Evolutionary conservation across 1,140 invertebrate genomes (phyloP), one percentile per base, ranked within the genome.

Genomic region (Ephestia elutella): DNA sequence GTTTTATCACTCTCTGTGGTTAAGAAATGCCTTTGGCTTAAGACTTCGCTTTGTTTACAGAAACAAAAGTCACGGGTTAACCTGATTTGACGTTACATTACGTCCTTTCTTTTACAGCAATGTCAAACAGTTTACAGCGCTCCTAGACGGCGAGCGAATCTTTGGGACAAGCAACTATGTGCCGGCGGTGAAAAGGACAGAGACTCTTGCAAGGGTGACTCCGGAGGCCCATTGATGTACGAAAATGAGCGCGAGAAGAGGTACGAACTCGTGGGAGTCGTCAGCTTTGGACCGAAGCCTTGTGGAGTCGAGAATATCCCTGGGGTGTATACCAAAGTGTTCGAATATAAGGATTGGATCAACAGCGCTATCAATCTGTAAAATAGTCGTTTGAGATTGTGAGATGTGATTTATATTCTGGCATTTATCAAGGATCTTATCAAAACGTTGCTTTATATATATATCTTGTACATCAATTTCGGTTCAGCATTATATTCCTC

Each of bases 281-380:
- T 93, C 5, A 92, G 91, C 66, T 93, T 91, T 74, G 92, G 92
- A 7, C 83, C 90, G 0, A 83, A 80, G 0, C 80, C 80, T 0
- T 93, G 92, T 70, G 92, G 91, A 0, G 62, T 78, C 1, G 73
- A 86, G 28, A 87, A 88, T 54, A 78, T 90, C 15, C 92, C 92
- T 0, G 92, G 91, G 1, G 89, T 93, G 5, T 93, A 93, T 66
- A 92, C 92, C 2, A 90, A 89, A 64, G 89, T 93, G 5, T 82
- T 76, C 50, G 70, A 84, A 53, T 92, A 92, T 62, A 56, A 89
- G 11, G 68, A 85, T 3, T 92, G 92, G 92, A 92, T 92, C 56
- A 54, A 70, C 5, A 70, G 49, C 5, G 71, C 80, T 18, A 76
- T 89, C 30, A 32, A 8, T 32, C 3, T 11, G 1, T 32, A 32